Base-by-base conservation (phyloP, 2,797 vertebrate species). In the Microchirus variegatus region DNA sequence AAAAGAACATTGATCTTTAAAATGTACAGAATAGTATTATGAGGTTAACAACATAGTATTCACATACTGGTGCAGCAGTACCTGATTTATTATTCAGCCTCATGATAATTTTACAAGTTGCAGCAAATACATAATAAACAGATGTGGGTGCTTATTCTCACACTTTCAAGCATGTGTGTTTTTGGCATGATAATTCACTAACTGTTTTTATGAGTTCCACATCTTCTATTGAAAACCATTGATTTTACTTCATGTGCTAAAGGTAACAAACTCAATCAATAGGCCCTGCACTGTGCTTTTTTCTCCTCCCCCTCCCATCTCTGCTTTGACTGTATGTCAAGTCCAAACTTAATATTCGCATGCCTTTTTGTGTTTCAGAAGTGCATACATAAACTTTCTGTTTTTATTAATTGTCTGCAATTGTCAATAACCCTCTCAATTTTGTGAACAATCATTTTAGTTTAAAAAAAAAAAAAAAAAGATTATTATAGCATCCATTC, bases 141-240 rank as follows among this genome's bases (percentile, higher is more conserved):
- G 87, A 81, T 84, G 79, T 89, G 77, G 86, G 81, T 81, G 74
- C 77, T 84, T 70, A 56, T 72, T 74, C 18, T 87, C 72, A 82
- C 66, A 71, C 78, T 73, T 64, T 80, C 75, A 46, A 82, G 95
- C 95, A 95, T 95, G 95, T 73, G 89, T 86, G 75, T 85, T 88
- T 85, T 81, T 82, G 87, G 94, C 92, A 95, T 94, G 95, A 83
- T 58, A 77, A 92, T 89, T 93, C 87, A 94, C 91, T 95, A 92
- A 94, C 85, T 67, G 89, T 86, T 79, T 83, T 85, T 92, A 92
- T 87, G 95, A 96, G 95, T 95, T 92, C 96, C 95, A 96, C 96
- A 96, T 96, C 85, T 95, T 96, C 85, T 95, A 95, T 95, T 95
- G 95, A 81, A 91, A 93, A 78, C 84, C 80, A 78, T 83, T 86